A percentile compares a stretch with the other conserved stretches of the same genome.
Evolutionary conservation across 2,888 invertebrate species (phyloP).

Genomic region (Aporophyla nigra): DNA sequence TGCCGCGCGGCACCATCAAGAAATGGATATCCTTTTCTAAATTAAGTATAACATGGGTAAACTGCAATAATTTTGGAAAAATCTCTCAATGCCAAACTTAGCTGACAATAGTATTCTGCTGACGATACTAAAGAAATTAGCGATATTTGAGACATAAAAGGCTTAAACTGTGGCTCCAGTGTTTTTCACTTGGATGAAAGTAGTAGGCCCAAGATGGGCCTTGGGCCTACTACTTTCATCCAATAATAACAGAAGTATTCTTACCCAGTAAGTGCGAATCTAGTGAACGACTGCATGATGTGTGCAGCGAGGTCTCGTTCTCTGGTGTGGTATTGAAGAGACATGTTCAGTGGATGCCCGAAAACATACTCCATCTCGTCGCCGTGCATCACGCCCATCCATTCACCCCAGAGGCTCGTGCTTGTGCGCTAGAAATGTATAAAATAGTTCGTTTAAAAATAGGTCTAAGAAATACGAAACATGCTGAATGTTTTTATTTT

Average conservation of each 20-base stretch:
- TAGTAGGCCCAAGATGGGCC: no score
- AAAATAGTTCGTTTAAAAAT: neutral
- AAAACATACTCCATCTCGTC: slow-evolving; percentile 99
- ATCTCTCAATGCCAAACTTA: neutral
- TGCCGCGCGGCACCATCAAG: neutral
- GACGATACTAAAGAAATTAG: neutral
- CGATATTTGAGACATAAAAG: neutral
- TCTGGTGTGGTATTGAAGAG: slow-evolving; percentile 95
- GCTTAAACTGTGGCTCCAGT: neutral
- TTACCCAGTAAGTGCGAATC: slow-evolving; percentile 98
- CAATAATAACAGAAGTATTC: slow-evolving; percentile 70
- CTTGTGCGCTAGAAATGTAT: slow-evolving; percentile 94
- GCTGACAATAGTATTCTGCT: neutral
- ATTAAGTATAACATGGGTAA: neutral
- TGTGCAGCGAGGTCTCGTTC: slow-evolving; percentile 97
- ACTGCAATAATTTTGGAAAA: slow-evolving; percentile 3
- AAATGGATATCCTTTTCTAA: neutral
- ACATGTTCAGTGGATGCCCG: slow-evolving; percentile 97
- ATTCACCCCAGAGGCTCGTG: slow-evolving; percentile 98
- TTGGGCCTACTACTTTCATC: no score
- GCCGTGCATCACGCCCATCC: slow-evolving; percentile 99
- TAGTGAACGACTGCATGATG: slow-evolving; percentile 98
- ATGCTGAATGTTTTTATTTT: neutral
- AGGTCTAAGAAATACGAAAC: neutral
- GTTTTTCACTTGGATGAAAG: neutral